These are phyloP conservation scores for Papilio demoleus DNA, from an alignment of 2,888 invertebrate genomes.

Conservation along the genomic window DNA sequence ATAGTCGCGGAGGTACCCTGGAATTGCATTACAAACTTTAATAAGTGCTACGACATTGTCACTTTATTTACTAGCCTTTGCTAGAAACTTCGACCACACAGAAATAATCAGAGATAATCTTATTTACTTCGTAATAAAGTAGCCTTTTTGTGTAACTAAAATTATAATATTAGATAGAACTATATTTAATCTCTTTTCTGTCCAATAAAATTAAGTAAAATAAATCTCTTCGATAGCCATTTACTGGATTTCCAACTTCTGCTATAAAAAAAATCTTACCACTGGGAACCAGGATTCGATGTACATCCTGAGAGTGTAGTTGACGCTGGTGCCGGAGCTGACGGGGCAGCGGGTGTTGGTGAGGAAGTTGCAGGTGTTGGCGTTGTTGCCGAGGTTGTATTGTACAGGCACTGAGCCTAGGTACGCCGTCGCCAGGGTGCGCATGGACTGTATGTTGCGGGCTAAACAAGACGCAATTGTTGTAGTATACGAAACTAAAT, in stretches of 20 bases:
- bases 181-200: too few relatives aligned
- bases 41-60: too few relatives aligned
- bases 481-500: neutral
- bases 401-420: constrained; percentile 44
- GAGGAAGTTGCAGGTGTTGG: constrained; percentile 59
- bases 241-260: too few relatives aligned
- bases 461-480: constrained; percentile 48
- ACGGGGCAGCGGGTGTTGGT: constrained; percentile 60
- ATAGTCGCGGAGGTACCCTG: constrained; percentile 46
- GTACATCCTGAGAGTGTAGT: constrained; percentile 54
- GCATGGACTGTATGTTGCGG: constrained; percentile 50
- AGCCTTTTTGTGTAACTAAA: neutral
- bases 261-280: constrained; percentile 48
- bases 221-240: too few relatives aligned
- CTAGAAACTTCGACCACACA: too few relatives aligned
- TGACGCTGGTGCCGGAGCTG: constrained; percentile 50
- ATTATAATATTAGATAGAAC: too few relatives aligned
- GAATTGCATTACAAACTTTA: constrained; percentile 9
- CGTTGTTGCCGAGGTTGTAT: constrained; percentile 50
- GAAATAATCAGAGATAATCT: too few relatives aligned
- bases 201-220: too few relatives aligned
- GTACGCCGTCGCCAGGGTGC: constrained; percentile 54
- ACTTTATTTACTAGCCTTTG: too few relatives aligned
- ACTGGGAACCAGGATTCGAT: constrained; percentile 56
- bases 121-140: too few relatives aligned